A percentile compares a stretch with the other conserved stretches of the same genome.
These are phyloP conservation scores for Drosophila yooni DNA, from an alignment of 2,888 invertebrate species.

Conservation along the genomic window DNA sequence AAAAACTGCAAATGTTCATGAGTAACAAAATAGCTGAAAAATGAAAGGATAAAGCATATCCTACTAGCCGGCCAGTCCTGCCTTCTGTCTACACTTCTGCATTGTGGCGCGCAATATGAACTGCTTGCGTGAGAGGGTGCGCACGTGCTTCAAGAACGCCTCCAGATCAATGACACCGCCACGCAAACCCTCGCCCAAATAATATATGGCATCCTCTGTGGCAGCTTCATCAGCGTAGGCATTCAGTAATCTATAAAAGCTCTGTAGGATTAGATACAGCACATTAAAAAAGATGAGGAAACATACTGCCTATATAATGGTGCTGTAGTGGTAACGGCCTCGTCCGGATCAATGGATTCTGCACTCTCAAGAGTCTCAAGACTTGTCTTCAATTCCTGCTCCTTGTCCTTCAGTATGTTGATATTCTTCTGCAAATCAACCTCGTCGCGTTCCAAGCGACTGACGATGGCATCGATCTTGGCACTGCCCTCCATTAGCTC, in stretches of 20 bases:
- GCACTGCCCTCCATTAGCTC: conserved; percentile 94
- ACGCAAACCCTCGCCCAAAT: conserved; percentile 97
- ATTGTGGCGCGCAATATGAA: conserved; percentile 98
- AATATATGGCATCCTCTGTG: conserved; percentile 99
- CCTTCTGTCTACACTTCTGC: conserved; percentile 98
- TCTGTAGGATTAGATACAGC: neutral
- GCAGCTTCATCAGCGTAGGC: conserved; percentile 99
- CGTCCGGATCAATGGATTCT: conserved; percentile 95
- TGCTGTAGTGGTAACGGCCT: conserved; percentile 97
- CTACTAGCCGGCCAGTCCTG: conserved; percentile 91
- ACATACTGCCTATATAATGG: conserved; percentile 97
- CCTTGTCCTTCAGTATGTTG: conserved; percentile 92
- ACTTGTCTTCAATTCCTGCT: conserved; percentile 93
- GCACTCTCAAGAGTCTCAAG: conserved; percentile 91
- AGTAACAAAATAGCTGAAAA: conserved; percentile 12
- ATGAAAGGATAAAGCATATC: conserved; percentile 2
- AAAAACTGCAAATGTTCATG: conserved; percentile 10
- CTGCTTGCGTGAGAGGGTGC: conserved; percentile 97
- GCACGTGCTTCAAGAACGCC: conserved; percentile 97
- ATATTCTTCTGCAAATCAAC: conserved; percentile 94
- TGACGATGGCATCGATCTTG: conserved; percentile 92
- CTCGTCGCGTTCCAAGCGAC: conserved; percentile 91
- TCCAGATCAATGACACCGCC: conserved; percentile 97
- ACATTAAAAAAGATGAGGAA: neutral
- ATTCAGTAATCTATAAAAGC: conserved; percentile 90